Evolutionary conservation across 2,113 vertebrate genomes (phyloP).

Genomic region (Poicephalus gulielmi): DNA sequence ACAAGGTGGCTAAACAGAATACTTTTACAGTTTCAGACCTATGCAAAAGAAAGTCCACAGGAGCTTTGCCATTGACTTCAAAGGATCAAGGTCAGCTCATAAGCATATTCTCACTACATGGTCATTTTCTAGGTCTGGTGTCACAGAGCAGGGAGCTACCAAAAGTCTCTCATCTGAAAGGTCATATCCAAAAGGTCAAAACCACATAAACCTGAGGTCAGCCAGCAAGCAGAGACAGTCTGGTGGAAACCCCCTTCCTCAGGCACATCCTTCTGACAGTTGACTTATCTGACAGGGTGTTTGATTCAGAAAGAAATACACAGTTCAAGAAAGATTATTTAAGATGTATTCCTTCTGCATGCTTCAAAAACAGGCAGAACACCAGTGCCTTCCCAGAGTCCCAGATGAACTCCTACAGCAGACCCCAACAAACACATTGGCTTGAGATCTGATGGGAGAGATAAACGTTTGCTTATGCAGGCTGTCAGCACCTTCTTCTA

Average conservation of each 20-base stretch:
- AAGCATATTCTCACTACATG: background rate
- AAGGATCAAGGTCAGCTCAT: background rate
- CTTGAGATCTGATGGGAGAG: slow-evolving; percentile 8
- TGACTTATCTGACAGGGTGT: background rate
- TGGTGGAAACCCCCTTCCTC: background rate
- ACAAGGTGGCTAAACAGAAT: rapidly evolving
- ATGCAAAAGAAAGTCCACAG: background rate
- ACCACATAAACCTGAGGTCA: background rate
- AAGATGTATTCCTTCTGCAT: background rate
- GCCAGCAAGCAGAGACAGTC: background rate
- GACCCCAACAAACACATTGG: background rate
- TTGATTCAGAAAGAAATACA: background rate
- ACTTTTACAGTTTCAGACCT: background rate
- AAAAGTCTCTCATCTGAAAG: background rate
- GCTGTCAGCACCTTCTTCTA: slow-evolving; percentile 50
- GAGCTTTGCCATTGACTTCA: background rate
- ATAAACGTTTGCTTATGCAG: background rate
- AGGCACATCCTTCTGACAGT: background rate
- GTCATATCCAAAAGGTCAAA: background rate
- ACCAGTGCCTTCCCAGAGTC: background rate
- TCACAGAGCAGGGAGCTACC: background rate
- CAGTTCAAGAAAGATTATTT: background rate
- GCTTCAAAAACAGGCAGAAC: background rate
- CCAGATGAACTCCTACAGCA: background rate
- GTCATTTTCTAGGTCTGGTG: background rate